Evolutionary conservation across 2,888 invertebrate genomes (phyloP), one percentile per base, ranked within the genome.

Genomic region (Orthosia incerta): DNA sequence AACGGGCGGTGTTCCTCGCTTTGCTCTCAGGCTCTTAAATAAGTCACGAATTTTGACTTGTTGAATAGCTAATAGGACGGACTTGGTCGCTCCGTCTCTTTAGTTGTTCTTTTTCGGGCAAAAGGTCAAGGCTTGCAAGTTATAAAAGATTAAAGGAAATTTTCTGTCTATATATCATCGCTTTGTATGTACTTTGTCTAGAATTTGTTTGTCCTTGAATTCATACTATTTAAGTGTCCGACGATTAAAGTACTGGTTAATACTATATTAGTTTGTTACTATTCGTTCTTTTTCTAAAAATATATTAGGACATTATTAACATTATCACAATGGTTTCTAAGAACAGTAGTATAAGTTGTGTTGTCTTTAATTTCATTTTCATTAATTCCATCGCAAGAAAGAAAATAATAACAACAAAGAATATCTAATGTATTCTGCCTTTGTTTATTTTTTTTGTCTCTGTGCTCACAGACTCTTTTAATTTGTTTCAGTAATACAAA

Each of bases 31-130:
- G 75, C 63, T 79, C 71, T 82, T 82, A 75, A 79, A 85, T 85
- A 75, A 80, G 74, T 73, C 77, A 77, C 77, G 73, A 76, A 57
- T 73, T 82, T 80, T 80, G 71, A 76, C 71, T 79, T 72, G 76
- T 79, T 76, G 77, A 80, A 82, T 77, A 77, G 77, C 71, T 75
- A 80, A 83, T 82, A 45, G 48, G 45, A 57, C 23, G 57, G 64
- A 68, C 70, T 72, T 48, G 69, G 51, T n/a, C 26, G 51, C 18
- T 57, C 16, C 16, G 46, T 59, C 66, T 53, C 57, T 61, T 9
- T 50, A 63, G 45, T 63, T 82, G 67, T 65, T 72, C 68, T 76
- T 82, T 80, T 79, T 62, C 1, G 0, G 39, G 13, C 1, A 50
- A 53, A 72, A 59, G 60, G 61, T 74, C 74, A 82, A 71, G 60